These are phyloP conservation scores for Zosterops japonicus DNA, from an alignment of 2,113 vertebrate genomes.

Conservation along the genomic window DNA sequence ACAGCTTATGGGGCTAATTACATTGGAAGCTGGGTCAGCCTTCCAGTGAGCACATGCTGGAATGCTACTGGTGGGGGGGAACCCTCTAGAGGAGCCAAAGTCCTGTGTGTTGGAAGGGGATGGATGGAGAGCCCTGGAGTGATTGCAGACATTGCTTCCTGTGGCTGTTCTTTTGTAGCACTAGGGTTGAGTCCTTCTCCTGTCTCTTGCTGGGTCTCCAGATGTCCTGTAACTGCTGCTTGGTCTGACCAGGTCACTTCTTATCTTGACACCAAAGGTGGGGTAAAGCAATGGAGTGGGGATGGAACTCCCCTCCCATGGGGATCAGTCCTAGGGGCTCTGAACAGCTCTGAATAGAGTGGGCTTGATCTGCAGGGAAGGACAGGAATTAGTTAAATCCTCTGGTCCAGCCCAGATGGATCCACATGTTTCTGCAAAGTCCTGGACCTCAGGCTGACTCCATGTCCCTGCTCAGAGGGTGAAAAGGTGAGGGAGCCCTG, in stretches of 20 bases:
- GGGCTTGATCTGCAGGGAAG: background rate
- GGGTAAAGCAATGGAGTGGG: background rate
- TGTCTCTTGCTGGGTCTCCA: background rate
- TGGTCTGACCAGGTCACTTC: background rate
- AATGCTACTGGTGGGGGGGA: background rate
- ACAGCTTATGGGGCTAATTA: background rate
- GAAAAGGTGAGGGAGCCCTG: background rate
- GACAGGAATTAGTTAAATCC: background rate
- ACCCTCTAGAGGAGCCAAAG: background rate
- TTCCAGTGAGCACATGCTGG: background rate
- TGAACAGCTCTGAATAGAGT: background rate
- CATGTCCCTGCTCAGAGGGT: fast-evolving
- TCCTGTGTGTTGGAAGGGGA: background rate
- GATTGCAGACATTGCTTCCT: background rate
- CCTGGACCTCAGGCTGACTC: background rate
- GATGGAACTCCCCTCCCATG: background rate
- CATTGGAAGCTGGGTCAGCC: background rate
- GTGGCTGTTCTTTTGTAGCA: background rate
- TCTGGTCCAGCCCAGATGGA: background rate
- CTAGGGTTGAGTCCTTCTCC: background rate
- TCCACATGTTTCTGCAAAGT: background rate
- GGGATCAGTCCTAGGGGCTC: background rate
- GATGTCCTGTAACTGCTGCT: background rate
- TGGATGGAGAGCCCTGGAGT: background rate
- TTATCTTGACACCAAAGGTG: background rate